These are phyloP conservation scores for Amyelois transitella DNA, from an alignment of 1,140 invertebrate species.

Conservation along the genomic window DNA sequence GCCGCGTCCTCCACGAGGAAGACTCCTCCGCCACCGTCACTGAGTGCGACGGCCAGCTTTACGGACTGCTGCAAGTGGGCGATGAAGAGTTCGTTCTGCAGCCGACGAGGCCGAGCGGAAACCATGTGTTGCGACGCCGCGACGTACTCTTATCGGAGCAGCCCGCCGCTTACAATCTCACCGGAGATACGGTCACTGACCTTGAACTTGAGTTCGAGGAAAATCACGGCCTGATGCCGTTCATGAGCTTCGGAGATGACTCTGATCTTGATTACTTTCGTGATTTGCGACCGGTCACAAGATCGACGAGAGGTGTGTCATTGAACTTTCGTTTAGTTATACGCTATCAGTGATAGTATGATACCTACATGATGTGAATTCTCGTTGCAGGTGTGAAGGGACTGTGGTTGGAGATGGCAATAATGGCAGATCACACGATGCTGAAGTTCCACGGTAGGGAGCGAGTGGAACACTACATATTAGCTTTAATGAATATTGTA, in stretches of 20 bases:
- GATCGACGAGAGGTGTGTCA: conserved; percentile 60
- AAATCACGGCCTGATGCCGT: conserved; percentile 29
- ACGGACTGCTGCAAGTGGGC: conserved; percentile 55
- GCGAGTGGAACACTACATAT: conserved; percentile 80
- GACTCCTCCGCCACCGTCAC: conserved; percentile 53
- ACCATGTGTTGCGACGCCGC: conserved; percentile 51
- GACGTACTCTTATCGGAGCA: conserved; percentile 48
- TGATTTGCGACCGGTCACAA: conserved; percentile 34
- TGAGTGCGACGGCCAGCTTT: conserved; percentile 57
- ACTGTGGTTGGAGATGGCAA: conserved; percentile 80
- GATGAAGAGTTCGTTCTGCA: conserved; percentile 57
- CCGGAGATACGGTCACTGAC: conserved; percentile 54
- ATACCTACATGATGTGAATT: conserved; percentile 16
- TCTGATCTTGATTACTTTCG: conserved; percentile 44
- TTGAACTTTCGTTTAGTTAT: conserved; percentile 6
- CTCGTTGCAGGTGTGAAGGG: conserved; percentile 59
- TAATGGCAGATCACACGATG: conserved; percentile 82
- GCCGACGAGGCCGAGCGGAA: conserved; percentile 34
- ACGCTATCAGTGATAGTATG: conserved; percentile 10
- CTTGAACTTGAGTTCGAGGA: conserved; percentile 61
- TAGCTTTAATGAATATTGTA: conserved; percentile 86
- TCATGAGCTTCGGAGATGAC: conserved; percentile 31
- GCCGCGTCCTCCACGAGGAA: conserved; percentile 44
- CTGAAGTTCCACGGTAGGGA: conserved; percentile 81
- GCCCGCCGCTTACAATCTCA: conserved; percentile 51